These are phyloP conservation scores for Porites evermanni DNA, from an alignment of 92 coral and sea anemone species.

Conservation along the genomic window DNA sequence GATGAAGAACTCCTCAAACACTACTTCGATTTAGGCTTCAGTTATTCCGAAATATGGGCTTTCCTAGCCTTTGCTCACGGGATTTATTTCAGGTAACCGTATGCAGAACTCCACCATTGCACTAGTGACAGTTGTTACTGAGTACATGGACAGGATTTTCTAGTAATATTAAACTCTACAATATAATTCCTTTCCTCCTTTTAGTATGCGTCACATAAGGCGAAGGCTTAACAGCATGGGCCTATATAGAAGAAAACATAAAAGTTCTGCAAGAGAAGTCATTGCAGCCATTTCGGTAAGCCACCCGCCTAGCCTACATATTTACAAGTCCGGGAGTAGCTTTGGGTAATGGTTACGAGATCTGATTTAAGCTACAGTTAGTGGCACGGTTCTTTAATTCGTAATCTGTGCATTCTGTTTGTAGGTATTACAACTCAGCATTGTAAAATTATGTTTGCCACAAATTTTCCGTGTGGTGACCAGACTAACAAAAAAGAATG, in stretches of 20 bases:
- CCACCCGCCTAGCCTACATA: conserved; percentile 9
- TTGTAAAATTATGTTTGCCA: no score
- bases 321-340: neutral
- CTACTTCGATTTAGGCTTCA: conserved; percentile 26
- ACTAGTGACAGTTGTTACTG: no score
- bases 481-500: no score
- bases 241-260: conserved; percentile 44
- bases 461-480: no score
- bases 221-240: conserved; percentile 42
- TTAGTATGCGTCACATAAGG: conserved; percentile 34
- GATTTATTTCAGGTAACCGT: no score
- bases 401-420: neutral
- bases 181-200: neutral
- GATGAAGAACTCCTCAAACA: conserved; percentile 28
- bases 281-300: conserved; percentile 51
- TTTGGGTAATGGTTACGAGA: neutral
- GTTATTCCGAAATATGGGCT: no score
- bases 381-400: neutral
- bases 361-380: neutral
- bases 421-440: neutral
- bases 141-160: neutral
- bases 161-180: neutral
- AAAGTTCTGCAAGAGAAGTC: conserved; percentile 40
- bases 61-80: no score
- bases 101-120: no score